These are phyloP conservation scores for Monodelphis domestica DNA, from an alignment of 2,797 vertebrate species.

Conservation along the genomic window DNA sequence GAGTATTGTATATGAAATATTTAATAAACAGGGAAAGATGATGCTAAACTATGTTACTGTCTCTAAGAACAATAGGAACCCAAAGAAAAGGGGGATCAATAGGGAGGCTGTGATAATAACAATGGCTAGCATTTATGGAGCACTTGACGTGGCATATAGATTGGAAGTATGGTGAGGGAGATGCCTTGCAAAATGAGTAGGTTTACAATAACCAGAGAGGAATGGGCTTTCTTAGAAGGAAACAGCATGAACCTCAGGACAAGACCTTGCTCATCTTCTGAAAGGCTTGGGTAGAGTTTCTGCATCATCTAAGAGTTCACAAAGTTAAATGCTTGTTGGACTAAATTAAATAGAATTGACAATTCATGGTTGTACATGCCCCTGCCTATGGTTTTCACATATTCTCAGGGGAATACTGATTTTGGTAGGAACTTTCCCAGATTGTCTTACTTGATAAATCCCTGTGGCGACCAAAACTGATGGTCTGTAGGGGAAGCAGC, in stretches of 20 bases:
- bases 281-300: neutral
- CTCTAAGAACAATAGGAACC: neutral
- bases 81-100: neutral
- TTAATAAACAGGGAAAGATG: neutral
- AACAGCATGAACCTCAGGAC: neutral
- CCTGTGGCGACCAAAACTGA: neutral
- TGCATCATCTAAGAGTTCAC: neutral
- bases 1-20: neutral
- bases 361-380: neutral
- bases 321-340: neutral
- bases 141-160: neutral
- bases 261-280: neutral
- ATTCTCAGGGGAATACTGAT: neutral
- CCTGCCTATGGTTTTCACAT: neutral
- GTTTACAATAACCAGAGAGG: neutral
- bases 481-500: neutral
- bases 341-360: neutral
- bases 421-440: neutral
- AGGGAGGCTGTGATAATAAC: neutral
- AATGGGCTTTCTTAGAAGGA: neutral
- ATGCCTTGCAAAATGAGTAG: no score
- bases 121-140: neutral
- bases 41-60: fast-evolving
- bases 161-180: neutral
- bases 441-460: neutral